Evolutionary conservation across 2,113 vertebrate species (phyloP).

Genomic region (Anas platyrhynchos): DNA sequence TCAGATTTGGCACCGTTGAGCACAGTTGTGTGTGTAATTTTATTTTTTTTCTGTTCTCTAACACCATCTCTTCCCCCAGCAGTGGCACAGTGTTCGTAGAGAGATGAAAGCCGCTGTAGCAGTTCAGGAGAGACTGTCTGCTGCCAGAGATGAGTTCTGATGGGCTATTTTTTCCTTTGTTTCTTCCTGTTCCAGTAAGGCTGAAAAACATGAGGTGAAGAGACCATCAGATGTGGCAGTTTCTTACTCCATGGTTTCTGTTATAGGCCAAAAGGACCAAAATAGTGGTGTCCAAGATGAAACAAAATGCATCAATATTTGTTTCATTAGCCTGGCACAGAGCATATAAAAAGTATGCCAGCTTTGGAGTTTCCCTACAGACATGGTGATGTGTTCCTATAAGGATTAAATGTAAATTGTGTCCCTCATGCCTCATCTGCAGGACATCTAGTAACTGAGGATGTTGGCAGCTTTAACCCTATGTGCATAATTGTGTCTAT

Average conservation of each 20-base stretch:
- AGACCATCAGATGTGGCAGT: background rate
- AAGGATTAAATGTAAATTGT: background rate
- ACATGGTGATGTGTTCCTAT: background rate
- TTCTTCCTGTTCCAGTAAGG: background rate
- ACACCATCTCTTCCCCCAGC: background rate
- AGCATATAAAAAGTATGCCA: background rate
- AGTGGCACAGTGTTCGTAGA: background rate
- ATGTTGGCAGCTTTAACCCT: background rate
- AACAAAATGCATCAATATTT: background rate
- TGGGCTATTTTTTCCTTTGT: background rate
- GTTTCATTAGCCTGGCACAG: background rate
- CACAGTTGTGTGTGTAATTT: background rate
- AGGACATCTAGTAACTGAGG: background rate
- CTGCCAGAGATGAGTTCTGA: background rate
- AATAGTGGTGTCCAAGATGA: background rate
- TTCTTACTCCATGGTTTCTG: background rate
- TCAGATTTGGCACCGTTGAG: background rate
- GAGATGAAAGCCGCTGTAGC: background rate
- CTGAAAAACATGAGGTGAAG: background rate
- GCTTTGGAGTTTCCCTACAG: background rate
- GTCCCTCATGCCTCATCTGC: background rate
- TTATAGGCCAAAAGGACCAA: background rate
- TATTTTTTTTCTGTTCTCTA: conserved; percentile 7
- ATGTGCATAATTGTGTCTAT: fast-evolving
- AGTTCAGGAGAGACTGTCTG: conserved; percentile 1